phyloP scores from a whole-genome alignment of 2,797 vertebrate genomes.

The Orestias chungarensis region DNA sequence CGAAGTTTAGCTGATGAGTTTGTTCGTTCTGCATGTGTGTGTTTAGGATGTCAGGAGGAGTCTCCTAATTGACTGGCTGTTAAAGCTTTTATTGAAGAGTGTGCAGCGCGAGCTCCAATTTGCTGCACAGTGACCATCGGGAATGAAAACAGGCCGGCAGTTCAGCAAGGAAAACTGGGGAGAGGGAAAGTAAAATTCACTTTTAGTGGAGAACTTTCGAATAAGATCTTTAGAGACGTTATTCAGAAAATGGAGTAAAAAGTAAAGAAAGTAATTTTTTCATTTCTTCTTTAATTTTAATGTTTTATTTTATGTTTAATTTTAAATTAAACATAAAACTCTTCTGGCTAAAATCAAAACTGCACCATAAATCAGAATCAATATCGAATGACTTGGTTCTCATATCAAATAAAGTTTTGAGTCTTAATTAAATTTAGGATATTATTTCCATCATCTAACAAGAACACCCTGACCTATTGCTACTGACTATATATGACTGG shows the following conservation, averaged over 20 bases:
- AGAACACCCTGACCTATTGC: not conserved
- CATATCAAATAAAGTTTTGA: not conserved
- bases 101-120: constrained; percentile 62
- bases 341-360: not conserved
- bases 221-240: not conserved
- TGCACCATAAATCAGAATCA: not conserved
- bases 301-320: too few species aligned
- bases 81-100: constrained; percentile 76
- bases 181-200: not conserved
- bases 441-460: not conserved
- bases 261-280: constrained; percentile 1
- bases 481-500: not conserved
- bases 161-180: constrained; percentile 1
- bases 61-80: constrained; percentile 75
- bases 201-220: not conserved
- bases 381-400: not conserved
- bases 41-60: constrained; percentile 46
- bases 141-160: constrained; percentile 45
- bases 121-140: constrained; percentile 50
- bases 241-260: not conserved
- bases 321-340: not conserved
- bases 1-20: constrained; percentile 31
- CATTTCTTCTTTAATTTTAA: not conserved
- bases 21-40: constrained; percentile 15
- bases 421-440: not conserved